Conservation (phyloP, 2,113 vertebrate genomes). For the Proteles cristata region DNA sequence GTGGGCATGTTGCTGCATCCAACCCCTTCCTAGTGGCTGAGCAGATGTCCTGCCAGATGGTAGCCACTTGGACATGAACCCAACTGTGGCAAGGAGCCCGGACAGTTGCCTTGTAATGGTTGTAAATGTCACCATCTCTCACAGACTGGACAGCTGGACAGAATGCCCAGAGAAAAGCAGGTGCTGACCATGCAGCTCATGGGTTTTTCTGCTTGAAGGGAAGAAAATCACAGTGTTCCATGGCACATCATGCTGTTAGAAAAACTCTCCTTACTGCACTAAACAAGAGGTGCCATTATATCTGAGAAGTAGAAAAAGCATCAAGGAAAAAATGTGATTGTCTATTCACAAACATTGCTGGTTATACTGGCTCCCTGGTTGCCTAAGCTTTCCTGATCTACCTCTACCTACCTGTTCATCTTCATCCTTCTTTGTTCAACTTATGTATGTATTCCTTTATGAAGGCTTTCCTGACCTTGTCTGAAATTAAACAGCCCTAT, state of each 20-base stretch:
- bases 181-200: constrained; percentile 50
- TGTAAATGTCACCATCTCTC: constrained; percentile 82
- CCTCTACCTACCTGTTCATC: background rate
- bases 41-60: constrained; percentile 82
- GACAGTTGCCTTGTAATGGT: constrained; percentile 69
- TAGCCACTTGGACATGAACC: constrained; percentile 64
- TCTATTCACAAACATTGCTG: background rate
- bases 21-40: constrained; percentile 45
- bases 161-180: constrained; percentile 61
- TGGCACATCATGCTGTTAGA: background rate
- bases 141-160: constrained; percentile 75
- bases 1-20: constrained; percentile 29
- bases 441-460: background rate
- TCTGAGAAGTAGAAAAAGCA: background rate
- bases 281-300: background rate
- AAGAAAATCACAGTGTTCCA: background rate
- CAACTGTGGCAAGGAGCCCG: constrained; percentile 64
- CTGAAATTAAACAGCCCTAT: background rate
- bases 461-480: background rate
- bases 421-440: background rate
- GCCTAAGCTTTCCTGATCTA: background rate
- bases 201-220: constrained; percentile 31
- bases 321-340: background rate
- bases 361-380: background rate
- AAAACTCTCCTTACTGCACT: background rate